phyloP scores from a whole-genome alignment of 2,888 invertebrate genomes.

The Sesia bembeciformis region DNA sequence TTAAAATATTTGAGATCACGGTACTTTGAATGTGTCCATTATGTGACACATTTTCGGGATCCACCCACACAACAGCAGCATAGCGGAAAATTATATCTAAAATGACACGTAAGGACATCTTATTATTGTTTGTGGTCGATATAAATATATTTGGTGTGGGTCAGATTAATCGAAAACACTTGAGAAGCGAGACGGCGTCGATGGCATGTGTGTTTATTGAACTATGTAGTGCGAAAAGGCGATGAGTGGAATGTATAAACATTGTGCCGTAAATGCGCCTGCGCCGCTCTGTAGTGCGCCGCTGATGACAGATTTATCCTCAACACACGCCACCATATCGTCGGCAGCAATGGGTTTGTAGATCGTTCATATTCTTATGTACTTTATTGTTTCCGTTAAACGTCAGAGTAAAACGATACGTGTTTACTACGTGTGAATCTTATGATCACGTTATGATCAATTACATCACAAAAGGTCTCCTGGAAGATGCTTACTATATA shows the following conservation, averaged over 20 bases:
- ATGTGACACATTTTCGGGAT: no score
- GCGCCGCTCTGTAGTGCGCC: slow-evolving; percentile 24
- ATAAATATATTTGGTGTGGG: background rate
- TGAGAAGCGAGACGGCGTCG: slow-evolving; percentile 20
- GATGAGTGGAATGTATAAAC: slow-evolving; percentile 59
- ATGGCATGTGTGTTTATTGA: slow-evolving; percentile 42
- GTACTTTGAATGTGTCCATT: no score
- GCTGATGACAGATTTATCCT: slow-evolving; percentile 54
- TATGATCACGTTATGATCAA: no score
- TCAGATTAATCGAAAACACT: background rate
- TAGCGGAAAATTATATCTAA: background rate
- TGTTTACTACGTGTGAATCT: no score
- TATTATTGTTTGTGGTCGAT: no score
- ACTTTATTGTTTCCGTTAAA: no score
- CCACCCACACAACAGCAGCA: no score
- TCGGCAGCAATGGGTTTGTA: slow-evolving; percentile 28
- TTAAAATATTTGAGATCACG: slow-evolving; percentile 12
- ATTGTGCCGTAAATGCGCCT: slow-evolving; percentile 27
- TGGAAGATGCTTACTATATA: no score
- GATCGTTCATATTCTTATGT: slow-evolving; percentile 7
- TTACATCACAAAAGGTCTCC: no score
- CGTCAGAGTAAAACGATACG: no score
- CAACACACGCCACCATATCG: slow-evolving; percentile 25
- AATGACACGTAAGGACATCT: no score
- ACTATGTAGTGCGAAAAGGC: slow-evolving; percentile 39